These are phyloP conservation scores for Dromaius novaehollandiae DNA, from an alignment of 2,113 vertebrate species.

Conservation along the genomic window DNA sequence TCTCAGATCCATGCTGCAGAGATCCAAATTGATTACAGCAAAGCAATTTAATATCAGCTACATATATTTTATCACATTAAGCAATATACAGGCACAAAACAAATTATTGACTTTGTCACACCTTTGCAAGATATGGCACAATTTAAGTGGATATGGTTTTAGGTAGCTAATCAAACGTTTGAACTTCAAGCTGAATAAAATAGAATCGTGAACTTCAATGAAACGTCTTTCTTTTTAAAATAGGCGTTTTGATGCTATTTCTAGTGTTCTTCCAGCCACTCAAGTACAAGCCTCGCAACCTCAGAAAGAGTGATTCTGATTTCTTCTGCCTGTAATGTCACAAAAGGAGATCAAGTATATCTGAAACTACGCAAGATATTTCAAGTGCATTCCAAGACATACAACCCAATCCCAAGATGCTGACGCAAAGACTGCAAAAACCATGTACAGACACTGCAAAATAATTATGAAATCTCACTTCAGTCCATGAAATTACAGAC, in stretches of 20 bases:
- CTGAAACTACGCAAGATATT: not conserved
- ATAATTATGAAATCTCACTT: not conserved
- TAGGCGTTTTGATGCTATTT: not conserved
- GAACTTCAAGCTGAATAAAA: not conserved
- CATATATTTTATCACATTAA: not conserved
- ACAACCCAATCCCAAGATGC: not conserved
- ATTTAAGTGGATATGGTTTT: not conserved
- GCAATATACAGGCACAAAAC: not conserved
- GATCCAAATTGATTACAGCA: not conserved
- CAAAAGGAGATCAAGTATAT: not conserved
- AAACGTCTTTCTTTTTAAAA: not conserved
- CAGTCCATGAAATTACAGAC: not conserved
- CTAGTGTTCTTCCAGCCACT: not conserved
- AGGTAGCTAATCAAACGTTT: not conserved
- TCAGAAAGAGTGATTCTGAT: not conserved
- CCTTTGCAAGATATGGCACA: not conserved
- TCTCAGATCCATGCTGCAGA: not conserved
- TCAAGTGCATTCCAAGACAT: not conserved
- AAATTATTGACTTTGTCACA: not conserved
- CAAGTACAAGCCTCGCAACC: not conserved
- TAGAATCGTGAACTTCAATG: not conserved
- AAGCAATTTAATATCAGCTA: not conserved
- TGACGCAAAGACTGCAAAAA: not conserved
- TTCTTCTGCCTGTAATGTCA: rapidly evolving
- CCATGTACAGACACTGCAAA: not conserved